Conservation (phyloP, 2,797 vertebrate genomes). For the Pantherophis vulpinus region DNA sequence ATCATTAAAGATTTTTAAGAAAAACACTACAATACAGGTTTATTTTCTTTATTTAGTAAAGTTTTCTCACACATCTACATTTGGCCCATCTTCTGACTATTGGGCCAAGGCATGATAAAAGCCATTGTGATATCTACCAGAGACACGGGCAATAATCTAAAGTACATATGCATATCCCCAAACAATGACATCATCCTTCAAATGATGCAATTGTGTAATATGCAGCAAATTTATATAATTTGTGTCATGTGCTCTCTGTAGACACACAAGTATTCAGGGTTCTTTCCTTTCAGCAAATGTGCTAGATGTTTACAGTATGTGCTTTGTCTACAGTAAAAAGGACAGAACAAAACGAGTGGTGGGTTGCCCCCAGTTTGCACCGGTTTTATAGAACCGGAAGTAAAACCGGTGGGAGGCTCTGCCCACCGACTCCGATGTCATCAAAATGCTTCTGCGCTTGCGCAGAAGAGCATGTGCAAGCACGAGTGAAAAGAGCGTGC, state of each 20-base stretch:
- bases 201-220: neutral
- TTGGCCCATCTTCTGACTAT: neutral
- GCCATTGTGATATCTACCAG: neutral
- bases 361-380: no score
- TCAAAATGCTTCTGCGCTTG: no score
- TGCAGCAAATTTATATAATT: neutral
- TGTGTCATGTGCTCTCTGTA: neutral
- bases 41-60: neutral
- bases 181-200: neutral
- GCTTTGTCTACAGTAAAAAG: neutral
- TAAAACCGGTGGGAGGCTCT: no score
- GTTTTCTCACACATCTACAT: neutral
- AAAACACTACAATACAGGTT: neutral
- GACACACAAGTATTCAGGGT: neutral
- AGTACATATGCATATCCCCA: neutral
- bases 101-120: neutral
- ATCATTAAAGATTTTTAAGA: neutral
- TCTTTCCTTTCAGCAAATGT: neutral
- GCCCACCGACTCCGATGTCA: no score
- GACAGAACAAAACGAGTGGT: neutral
- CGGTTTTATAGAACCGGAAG: no score
- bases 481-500: no score
- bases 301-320: neutral
- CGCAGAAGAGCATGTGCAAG: no score
- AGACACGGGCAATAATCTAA: neutral